Evolutionary conservation across 2,797 vertebrate genomes (phyloP).

Genomic region (Neosalanx taihuensis): DNA sequence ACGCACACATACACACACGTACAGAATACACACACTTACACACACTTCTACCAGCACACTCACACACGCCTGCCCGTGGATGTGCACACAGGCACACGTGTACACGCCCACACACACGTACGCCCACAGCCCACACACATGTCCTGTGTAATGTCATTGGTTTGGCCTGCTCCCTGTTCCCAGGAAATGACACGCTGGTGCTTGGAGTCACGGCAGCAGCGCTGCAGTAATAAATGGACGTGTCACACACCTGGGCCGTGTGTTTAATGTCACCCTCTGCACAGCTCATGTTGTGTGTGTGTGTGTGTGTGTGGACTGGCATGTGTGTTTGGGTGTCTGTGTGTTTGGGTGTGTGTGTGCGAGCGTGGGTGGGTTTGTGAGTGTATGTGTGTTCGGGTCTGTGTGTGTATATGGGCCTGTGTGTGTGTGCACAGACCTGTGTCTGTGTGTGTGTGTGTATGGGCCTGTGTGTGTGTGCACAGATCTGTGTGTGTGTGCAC

Average conservation of each 20-base stretch:
- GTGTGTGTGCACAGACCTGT: too few relatives aligned
- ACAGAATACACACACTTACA: conserved; percentile 13
- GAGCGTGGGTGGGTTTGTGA: too few relatives aligned
- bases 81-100: conserved; percentile 2
- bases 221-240: conserved; percentile 63
- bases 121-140: conserved; percentile 3
- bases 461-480: neutral
- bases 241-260: conserved; percentile 47
- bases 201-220: neutral
- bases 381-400: neutral
- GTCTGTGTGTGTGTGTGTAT: conserved; percentile 10
- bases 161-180: neutral
- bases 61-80: conserved; percentile 35
- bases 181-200: neutral
- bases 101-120: neutral
- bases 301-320: conserved; percentile 11
- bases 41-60: conserved; percentile 27
- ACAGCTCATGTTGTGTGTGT: neutral
- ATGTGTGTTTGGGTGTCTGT: neutral
- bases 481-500: neutral
- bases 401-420: too few relatives aligned
- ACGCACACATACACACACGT: neutral
- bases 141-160: conserved; percentile 12
- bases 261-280: conserved; percentile 31
- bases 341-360: too few relatives aligned